phyloP scores from a whole-genome alignment of 2,113 vertebrate genomes.

The Ploceus nigricollis region DNA sequence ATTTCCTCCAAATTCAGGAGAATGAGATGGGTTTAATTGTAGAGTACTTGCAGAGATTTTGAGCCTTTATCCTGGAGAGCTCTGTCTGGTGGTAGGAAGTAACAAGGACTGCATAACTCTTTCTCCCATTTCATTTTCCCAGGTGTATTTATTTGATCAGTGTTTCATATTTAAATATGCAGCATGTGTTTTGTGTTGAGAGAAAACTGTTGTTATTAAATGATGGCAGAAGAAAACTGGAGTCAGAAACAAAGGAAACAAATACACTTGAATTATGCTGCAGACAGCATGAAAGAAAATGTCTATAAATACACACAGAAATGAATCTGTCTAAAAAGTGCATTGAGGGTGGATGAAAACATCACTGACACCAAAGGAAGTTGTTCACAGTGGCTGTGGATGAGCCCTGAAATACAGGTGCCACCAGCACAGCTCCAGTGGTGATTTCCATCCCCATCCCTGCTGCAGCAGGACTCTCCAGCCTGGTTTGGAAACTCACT shows the following conservation, averaged over 20 bases:
- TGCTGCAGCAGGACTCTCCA: neutral
- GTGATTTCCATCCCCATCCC: neutral
- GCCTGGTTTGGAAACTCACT: neutral
- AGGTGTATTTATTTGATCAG: neutral
- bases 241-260: neutral
- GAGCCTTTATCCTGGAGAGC: neutral
- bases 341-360: neutral
- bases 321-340: neutral
- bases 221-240: neutral
- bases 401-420: neutral
- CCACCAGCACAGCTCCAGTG: neutral
- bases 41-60: neutral
- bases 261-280: neutral
- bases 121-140: neutral
- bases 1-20: neutral
- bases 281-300: neutral
- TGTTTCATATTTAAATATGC: neutral
- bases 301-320: neutral
- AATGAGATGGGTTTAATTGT: neutral
- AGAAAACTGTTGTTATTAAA: neutral
- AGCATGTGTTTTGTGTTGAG: neutral
- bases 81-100: neutral
- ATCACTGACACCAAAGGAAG: neutral
- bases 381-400: neutral
- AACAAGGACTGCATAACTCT: neutral